Base-by-base conservation (phyloP, 1,140 invertebrate species). In the Hyphantria cunea region DNA sequence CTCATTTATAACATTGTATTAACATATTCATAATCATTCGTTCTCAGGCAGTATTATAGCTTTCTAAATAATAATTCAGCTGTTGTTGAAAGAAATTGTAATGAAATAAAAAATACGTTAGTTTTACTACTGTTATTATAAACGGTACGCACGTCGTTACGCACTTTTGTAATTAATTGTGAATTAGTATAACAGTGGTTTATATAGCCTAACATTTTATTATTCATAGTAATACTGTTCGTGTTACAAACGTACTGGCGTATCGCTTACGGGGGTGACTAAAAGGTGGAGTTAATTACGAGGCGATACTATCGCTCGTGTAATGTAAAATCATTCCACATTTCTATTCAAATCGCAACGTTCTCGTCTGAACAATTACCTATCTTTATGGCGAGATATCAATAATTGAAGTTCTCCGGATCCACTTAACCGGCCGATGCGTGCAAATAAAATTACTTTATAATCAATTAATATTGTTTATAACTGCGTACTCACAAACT, bases 241-340 rank as follows among this genome's bases (percentile, higher is more conserved):
- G 53, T 63, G 66, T 74, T 41, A 61, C 62, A 68, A 67, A 70
- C 58, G 58, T 50, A 54, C 34, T 61, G 55, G 74, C 68, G 71
- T 72, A 68, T 71, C 76, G 76, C 78, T 84, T 78, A 80, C 70
- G 72, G 68, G 67, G 62, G 72, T 68, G 76, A 83, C 81, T 85
- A 87, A 87, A 87, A 75, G 81, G 78, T 80, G 75, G 52, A 71
- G 64, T 81, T 84, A 84, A 86, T 86, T 82, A 80, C 68, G 41
- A 56, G 15, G 63, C 69, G 83, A 86, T 84, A 76, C n/a, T 68
- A 86, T 88, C 80, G 73, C 55, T 72, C 76, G 78, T 78, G 79
- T 81, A 70, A 77, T 84, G 80, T 84, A 86, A 88, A 88, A 86
- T 82, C 74, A 78, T 76, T 73, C 71, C 82, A 82, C 68, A 86